Evolutionary conservation across 2,888 invertebrate species (phyloP).

Genomic region (Mythimna pallens): DNA sequence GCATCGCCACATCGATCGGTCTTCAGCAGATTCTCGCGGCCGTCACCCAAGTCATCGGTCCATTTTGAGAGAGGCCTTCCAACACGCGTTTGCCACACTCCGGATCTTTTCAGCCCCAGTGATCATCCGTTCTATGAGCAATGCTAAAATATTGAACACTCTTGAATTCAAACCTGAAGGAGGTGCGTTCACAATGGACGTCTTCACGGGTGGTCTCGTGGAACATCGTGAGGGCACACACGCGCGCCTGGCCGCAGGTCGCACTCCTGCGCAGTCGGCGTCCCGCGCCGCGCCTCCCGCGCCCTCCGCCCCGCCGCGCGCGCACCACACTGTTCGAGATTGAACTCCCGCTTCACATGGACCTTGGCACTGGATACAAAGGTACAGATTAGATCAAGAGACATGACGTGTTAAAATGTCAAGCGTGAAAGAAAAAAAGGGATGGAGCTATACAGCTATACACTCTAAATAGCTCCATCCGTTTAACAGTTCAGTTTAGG

Average conservation of each 20-base stretch:
- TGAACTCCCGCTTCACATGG: conserved; percentile 89
- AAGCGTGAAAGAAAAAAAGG: no score
- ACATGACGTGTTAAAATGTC: no score
- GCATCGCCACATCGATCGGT: not conserved
- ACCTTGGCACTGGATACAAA: conserved; percentile 81
- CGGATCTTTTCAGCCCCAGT: not conserved
- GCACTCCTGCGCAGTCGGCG: conserved; percentile 84
- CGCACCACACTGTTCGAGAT: conserved; percentile 90
- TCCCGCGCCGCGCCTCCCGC: conserved; percentile 82
- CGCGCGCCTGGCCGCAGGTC: conserved; percentile 83
- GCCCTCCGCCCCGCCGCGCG: conserved; percentile 83
- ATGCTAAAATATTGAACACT: not conserved
- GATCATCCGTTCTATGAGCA: not conserved
- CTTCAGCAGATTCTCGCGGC: not conserved
- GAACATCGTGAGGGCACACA: conserved; percentile 84
- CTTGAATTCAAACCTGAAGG: conserved; percentile 70
- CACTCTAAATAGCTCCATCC: no score
- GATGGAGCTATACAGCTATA: no score
- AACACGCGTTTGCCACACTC: not conserved
- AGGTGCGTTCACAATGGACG: conserved; percentile 72
- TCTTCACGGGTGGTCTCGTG: conserved; percentile 75
- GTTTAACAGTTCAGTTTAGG: no score
- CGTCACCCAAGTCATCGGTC: not conserved
- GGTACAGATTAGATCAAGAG: not conserved
- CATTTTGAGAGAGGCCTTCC: no score